These are phyloP conservation scores for Sycophila texana DNA, from an alignment of 2,888 invertebrate species.

Conservation along the genomic window DNA sequence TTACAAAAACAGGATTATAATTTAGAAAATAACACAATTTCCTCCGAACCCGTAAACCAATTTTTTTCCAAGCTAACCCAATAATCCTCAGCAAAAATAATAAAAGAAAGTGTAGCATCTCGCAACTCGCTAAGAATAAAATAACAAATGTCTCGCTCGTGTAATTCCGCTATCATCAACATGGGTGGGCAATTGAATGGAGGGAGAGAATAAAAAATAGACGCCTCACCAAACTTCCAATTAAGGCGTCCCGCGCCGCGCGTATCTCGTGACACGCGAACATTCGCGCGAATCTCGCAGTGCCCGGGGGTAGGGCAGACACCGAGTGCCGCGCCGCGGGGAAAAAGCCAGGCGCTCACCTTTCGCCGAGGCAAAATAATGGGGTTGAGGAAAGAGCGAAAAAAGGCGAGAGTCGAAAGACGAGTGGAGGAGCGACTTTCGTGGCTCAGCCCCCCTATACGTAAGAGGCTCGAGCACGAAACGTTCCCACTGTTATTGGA, in stretches of 20 bases:
- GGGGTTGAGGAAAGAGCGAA: not conserved
- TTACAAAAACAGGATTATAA: no score
- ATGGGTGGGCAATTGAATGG: constrained; percentile 9
- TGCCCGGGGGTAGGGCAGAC: not conserved
- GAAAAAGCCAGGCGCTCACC: not conserved
- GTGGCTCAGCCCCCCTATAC: not conserved
- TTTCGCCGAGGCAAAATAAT: not conserved
- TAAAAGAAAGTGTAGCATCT: no score
- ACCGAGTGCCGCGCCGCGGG: constrained; percentile 28
- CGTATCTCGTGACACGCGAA: constrained; percentile 37
- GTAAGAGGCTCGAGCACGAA: constrained; percentile 36
- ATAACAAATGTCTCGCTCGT: not conserved
- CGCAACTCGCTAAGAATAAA: no score
- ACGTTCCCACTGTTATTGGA: constrained; percentile 15
- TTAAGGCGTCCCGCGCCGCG: constrained; percentile 11
- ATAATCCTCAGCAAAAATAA: no score
- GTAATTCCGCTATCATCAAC: constrained; percentile 12
- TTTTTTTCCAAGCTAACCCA: no score
- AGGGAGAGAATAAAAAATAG: not conserved
- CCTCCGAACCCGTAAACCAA: no score
- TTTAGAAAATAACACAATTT: no score
- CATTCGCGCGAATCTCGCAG: not conserved
- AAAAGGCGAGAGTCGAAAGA: constrained; percentile 11
- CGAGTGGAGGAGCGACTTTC: not conserved
- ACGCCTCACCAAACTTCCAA: constrained; percentile 19